A percentile compares a stretch with the other conserved stretches of the same genome.
Conservation (phyloP, 2,797 vertebrate genomes). For the Hoplostethus mediterraneus region DNA sequence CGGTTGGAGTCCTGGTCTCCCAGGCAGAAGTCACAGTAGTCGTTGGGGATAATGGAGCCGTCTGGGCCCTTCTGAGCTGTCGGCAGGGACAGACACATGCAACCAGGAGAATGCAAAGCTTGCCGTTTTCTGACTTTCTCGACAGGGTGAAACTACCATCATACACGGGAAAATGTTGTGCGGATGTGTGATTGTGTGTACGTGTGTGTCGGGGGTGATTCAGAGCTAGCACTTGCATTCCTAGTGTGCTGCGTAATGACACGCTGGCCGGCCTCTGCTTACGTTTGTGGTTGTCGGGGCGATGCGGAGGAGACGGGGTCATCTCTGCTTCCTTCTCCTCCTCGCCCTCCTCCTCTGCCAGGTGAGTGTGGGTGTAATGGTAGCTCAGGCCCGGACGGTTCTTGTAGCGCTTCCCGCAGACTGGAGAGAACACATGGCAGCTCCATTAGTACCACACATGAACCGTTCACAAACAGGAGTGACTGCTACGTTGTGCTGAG, state of each 20-base stretch:
- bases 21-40: constrained; percentile 99
- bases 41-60: constrained; percentile 94
- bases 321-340: constrained; percentile 92
- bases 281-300: constrained; percentile 95
- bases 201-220: no score
- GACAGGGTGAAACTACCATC: background rate
- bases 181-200: background rate
- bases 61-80: constrained; percentile 96
- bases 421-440: constrained; percentile 72
- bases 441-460: constrained; percentile 27
- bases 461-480: background rate
- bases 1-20: constrained; percentile 96
- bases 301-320: constrained; percentile 86
- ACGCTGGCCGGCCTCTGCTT: constrained; percentile 56
- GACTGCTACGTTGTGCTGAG: background rate
- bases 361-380: constrained; percentile 97
- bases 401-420: constrained; percentile 98
- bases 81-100: constrained; percentile 30
- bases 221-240: no score
- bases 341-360: constrained; percentile 96
- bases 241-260: background rate
- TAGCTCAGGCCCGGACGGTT: constrained; percentile 98
- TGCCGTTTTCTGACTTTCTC: background rate
- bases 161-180: background rate
- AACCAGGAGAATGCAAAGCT: background rate